Evolutionary conservation across 2,797 vertebrate genomes (phyloP).

Genomic region (Gadopsis marmoratus): DNA sequence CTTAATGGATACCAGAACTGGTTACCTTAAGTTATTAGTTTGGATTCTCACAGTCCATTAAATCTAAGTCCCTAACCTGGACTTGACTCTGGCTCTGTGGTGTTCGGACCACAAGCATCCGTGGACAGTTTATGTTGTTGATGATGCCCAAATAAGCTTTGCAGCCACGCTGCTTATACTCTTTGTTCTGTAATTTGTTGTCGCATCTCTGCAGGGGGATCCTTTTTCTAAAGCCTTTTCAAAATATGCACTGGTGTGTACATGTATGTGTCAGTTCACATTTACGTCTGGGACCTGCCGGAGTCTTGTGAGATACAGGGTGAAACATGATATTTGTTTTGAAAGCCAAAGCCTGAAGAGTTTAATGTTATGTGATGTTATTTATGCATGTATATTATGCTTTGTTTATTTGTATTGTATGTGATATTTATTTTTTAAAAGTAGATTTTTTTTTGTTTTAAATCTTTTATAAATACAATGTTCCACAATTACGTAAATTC

Average conservation of each 20-base stretch:
- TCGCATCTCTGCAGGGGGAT: constrained; percentile 48
- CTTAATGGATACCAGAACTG: constrained; percentile 68
- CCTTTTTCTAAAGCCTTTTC: constrained; percentile 63
- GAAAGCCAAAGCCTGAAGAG: constrained; percentile 36
- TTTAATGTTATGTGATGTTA: constrained; percentile 21
- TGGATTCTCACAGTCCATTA: constrained; percentile 72
- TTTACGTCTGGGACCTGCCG: constrained; percentile 67
- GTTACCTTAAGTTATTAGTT: constrained; percentile 65
- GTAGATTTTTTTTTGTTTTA: not conserved
- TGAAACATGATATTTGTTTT: constrained; percentile 64
- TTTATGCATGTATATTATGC: not conserved
- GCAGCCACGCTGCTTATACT: constrained; percentile 51
- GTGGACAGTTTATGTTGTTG: constrained; percentile 55
- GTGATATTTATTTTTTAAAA: not conserved
- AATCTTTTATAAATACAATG: not conserved
- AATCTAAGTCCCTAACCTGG: constrained; percentile 35
- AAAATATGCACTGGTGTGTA: constrained; percentile 75
- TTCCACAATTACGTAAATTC: constrained; percentile 2
- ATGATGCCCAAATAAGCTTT: constrained; percentile 61
- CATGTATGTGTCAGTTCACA: constrained; percentile 74
- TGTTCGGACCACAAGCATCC: constrained; percentile 41
- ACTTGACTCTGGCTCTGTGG: constrained; percentile 48
- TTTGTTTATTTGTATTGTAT: constrained; percentile 12
- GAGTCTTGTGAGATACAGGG: constrained; percentile 56
- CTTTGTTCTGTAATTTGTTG: constrained; percentile 70